Base-by-base conservation (phyloP, 2,113 vertebrate species). In the Tachysurus fulvidraco region DNA sequence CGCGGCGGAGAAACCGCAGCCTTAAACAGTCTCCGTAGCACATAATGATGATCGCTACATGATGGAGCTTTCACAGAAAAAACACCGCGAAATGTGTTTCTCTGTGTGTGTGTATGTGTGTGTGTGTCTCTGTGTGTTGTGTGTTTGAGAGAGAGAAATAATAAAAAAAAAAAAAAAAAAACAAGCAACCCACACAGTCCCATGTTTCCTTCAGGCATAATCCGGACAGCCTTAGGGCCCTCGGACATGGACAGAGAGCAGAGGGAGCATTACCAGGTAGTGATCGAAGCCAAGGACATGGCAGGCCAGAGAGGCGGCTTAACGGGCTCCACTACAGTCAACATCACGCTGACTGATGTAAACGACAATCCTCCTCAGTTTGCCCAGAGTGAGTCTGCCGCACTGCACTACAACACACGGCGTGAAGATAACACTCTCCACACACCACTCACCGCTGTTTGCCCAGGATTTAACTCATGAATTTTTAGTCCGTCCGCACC, bases 231-330 rank as follows among this genome's bases (percentile, higher is more conserved):
- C 50, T 89, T 99, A 90, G 94, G 94, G 79, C 93, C 92, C 54
- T 92, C 96, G 14, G 97, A 97, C 91, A 97, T 99, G 97, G 97
- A 99, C 91, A 94, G 98, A 59, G 98, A 99, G 94, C 96, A 97
- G 88, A 95, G 94, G 83, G 97, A 98, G 78, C 96, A 97, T 25
- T 99, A 99, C 92, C 97, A 98, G 94, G 97, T 99, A 88, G 96
- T 99, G 91, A 98, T 99, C 50, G 96, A 99, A 90, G 98, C 97
- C 62, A 99, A 99, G 85, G 98, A 99, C 86, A 99, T 99, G 98
- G 98, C 96, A 0, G 98, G 98, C 41, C 97, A 99, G 91, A 96
- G 96, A 94, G 98, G 98, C 0, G 98, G 98, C 52, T 90, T 99
- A 59, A 98, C 95, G 0, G 97, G 97, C 10, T 97, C 96, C 86